Evolutionary conservation across 1,140 invertebrate species (phyloP).

Genomic region (Drosophila lacertosa): DNA sequence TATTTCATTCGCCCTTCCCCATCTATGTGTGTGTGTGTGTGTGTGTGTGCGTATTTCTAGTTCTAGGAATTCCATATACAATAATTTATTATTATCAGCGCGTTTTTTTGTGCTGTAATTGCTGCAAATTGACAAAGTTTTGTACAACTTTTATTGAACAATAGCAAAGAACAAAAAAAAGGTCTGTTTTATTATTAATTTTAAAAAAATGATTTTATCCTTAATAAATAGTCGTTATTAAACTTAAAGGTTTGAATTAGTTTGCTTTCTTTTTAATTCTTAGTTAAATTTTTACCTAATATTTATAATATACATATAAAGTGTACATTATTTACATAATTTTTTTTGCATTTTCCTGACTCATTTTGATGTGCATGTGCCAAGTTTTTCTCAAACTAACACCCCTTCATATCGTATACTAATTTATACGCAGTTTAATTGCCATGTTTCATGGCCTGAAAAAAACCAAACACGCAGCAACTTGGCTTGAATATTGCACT

Average conservation of each 20-base stretch:
- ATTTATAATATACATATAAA: too few species aligned
- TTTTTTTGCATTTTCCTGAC: background rate
- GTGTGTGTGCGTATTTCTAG: background rate
- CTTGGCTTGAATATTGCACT: conserved; percentile 12
- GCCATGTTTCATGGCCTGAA: conserved; percentile 14
- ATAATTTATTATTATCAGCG: conserved; percentile 54
- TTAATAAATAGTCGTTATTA: too few species aligned
- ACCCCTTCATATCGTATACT: conserved; percentile 8
- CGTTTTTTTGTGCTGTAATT: conserved; percentile 61
- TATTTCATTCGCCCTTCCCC: conserved; percentile 50
- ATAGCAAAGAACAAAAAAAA: conserved; percentile 2
- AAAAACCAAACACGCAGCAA: conserved; percentile 25
- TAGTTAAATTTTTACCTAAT: background rate
- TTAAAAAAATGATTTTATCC: background rate
- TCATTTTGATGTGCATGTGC: background rate
- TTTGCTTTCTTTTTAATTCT: too few species aligned
- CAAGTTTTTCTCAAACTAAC: conserved; percentile 28
- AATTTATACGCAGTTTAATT: conserved; percentile 15
- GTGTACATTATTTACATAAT: too few species aligned
- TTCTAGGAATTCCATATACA: conserved; percentile 4
- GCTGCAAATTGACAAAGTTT: conserved; percentile 48
- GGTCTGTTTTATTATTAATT: background rate
- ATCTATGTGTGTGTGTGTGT: conserved; percentile 20
- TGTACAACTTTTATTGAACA: conserved; percentile 7
- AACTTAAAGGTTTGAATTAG: too few species aligned